Evolutionary conservation across 2,888 invertebrate species (phyloP), one percentile per base, ranked within the genome.

Genomic region (Steinernema scapterisci): DNA sequence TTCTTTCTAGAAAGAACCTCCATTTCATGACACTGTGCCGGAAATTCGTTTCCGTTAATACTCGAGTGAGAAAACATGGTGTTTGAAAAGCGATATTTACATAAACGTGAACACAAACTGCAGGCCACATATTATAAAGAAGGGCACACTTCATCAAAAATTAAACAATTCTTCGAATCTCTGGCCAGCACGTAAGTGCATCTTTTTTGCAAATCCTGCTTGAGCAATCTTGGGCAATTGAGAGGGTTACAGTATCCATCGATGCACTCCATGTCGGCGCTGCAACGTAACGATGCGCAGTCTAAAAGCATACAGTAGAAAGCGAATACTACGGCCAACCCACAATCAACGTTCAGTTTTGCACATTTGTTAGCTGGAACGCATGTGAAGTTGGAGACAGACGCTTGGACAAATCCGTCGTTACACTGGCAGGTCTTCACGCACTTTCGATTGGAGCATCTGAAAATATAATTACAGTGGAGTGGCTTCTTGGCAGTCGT

Each of bases 351-450:
- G 23, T 74, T 16, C n/a, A 73, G 54, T 6, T 75, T 31, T 1
- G 38, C 48, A 25, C 77, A 77, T 11, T 63, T 70, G 0, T 70
- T 23, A 27, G 77, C 76, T 13, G 73, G 52, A 21, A 77, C 78
- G 19, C 77, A 77, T 11, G 77, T 79, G 11, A 52, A 46, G 73
- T 77, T 77, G 48, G 73, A 19, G 25, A 79, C 25, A 21, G 44
- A 56, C 16, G 46, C 77, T 71, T 77, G 77, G 5, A 77, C 78
- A 43, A 71, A 77, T 13, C 77, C 77, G 51, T 77, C 78, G 25
- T 70, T 23, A 51, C 77, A 77, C 9, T 45, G 27, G 44, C 77
- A 77, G 19, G 78, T 75, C 6, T 38, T 44, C 27, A 79, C 70
- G 54, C 77, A 77, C n/a, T 73, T 56, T 21, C 54, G 21, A 11